Conservation (phyloP, 30 jellyfish, hydroid and myxozoan genomes). For the Aurelia aurita complex sp. Pacific region DNA sequence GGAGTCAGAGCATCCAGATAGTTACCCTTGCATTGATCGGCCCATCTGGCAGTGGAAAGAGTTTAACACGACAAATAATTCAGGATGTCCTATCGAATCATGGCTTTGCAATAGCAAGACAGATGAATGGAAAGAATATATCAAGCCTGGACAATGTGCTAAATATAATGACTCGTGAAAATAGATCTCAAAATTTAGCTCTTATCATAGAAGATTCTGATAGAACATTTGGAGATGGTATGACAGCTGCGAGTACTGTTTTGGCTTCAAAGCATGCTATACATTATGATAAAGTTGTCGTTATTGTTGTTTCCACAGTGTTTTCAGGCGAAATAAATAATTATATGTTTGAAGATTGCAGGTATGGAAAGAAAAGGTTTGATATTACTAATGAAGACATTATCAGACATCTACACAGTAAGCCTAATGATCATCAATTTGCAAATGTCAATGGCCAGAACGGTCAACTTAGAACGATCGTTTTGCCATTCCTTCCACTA, state of each 20-base stretch:
- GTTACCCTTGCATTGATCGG: constrained; percentile 35
- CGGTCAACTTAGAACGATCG: not conserved
- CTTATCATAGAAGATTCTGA: constrained; percentile 11
- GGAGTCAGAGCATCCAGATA: not conserved
- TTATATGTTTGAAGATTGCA: constrained; percentile 10
- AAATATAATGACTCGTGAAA: too few species aligned
- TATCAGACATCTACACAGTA: not conserved
- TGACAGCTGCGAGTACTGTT: not conserved
- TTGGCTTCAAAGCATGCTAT: not conserved
- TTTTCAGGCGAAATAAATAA: not conserved
- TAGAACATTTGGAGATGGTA: not conserved
- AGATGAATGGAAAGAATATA: too few species aligned
- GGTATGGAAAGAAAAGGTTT: constrained; percentile 6
- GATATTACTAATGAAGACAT: not conserved
- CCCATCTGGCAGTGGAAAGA: constrained; percentile 58
- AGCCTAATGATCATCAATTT: not conserved
- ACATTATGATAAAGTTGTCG: constrained; percentile 2
- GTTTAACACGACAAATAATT: constrained; percentile 25
- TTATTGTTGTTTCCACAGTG: constrained; percentile 10
- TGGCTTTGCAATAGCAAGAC: not conserved
- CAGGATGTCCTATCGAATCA: not conserved
- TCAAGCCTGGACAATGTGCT: too few species aligned
- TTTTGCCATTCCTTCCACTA: constrained; percentile 28
- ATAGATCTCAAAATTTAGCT: not conserved
- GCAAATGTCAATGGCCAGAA: not conserved